These are phyloP conservation scores for Villa cingulata DNA, from an alignment of 2,888 invertebrate genomes.

Conservation along the genomic window DNA sequence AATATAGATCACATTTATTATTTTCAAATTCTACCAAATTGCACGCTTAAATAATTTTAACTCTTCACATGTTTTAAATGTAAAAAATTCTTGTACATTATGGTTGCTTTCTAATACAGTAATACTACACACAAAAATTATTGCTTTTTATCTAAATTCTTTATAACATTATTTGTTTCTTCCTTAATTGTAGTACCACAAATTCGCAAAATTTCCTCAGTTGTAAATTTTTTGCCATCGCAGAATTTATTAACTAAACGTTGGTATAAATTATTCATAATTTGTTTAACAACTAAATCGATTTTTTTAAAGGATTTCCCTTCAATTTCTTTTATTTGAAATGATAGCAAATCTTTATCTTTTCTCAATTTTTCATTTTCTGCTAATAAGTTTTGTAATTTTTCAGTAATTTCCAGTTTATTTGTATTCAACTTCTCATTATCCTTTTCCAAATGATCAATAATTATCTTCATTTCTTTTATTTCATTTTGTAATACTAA, in stretches of 20 bases:
- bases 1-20: too few relatives aligned
- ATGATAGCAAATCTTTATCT: background rate
- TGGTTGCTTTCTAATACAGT: too few relatives aligned
- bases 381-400: background rate
- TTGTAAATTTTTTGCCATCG: constrained; percentile 9
- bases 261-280: constrained; percentile 25
- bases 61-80: too few relatives aligned
- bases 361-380: constrained; percentile 1
- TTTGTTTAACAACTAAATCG: constrained; percentile 16
- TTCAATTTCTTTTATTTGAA: background rate
- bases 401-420: background rate
- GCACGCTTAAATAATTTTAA: too few relatives aligned
- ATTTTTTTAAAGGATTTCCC: constrained; percentile 1
- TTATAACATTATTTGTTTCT: constrained; percentile 20
- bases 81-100: too few relatives aligned
- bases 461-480: background rate
- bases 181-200: constrained; percentile 21
- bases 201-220: constrained; percentile 17
- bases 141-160: background rate
- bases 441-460: background rate
- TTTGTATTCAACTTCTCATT: background rate
- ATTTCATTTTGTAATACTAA: background rate
- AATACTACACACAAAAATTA: too few relatives aligned
- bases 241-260: constrained; percentile 17
- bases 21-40: too few relatives aligned